Percentiles rank a stretch among this genome's conserved stretches.
These are phyloP conservation scores for Prunella fulvescens DNA, from an alignment of 2,113 vertebrate species.

Conservation along the genomic window DNA sequence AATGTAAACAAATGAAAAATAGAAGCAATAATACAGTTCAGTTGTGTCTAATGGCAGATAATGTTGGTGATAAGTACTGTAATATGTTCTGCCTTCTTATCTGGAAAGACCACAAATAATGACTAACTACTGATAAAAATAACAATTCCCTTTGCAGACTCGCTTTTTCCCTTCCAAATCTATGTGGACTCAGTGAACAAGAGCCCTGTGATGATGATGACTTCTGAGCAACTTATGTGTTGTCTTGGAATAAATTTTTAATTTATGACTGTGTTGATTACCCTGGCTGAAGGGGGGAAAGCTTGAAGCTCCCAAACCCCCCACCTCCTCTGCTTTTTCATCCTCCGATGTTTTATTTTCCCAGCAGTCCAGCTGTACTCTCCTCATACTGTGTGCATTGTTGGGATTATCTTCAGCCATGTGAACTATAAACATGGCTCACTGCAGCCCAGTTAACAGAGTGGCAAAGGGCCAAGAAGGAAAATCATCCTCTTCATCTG, in stretches of 20 bases:
- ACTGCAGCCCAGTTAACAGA: background rate
- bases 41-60: conserved; percentile 47
- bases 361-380: conserved; percentile 19
- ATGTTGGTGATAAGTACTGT: conserved; percentile 12
- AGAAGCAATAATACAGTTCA: background rate
- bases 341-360: conserved; percentile 53
- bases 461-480: conserved; percentile 7
- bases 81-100: conserved; percentile 11
- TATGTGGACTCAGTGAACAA: background rate
- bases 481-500: background rate
- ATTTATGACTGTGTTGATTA: conserved; percentile 53
- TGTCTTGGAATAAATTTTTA: conserved; percentile 26
- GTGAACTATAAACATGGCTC: conserved; percentile 43
- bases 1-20: conserved; percentile 27
- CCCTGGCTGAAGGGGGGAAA: background rate
- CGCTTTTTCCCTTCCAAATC: background rate
- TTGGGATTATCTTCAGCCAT: conserved; percentile 30
- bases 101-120: conserved; percentile 36
- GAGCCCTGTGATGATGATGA: background rate
- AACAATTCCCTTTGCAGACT: background rate
- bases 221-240: conserved; percentile 24
- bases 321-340: conserved; percentile 24
- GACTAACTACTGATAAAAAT: background rate
- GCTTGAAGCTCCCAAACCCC: background rate
- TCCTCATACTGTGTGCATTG: conserved; percentile 37